phyloP scores from a whole-genome alignment of 92 coral and sea anemone genomes.

The Palythoa grandis region DNA sequence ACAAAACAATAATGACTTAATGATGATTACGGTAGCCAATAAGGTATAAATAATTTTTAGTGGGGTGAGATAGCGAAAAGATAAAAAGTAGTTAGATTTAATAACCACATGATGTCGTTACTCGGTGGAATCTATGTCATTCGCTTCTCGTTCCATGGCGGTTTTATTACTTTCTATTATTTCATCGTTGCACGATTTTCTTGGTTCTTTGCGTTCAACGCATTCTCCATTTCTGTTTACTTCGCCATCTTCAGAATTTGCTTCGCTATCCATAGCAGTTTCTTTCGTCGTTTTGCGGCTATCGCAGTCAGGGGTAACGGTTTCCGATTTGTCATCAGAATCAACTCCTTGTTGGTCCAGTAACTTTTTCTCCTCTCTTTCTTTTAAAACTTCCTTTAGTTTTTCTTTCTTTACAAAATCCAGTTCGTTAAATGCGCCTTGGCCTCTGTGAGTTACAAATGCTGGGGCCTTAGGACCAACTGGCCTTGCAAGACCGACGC shows the following conservation, averaged over 20 bases:
- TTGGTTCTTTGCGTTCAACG: slow-evolving; percentile 2
- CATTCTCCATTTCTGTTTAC: neutral
- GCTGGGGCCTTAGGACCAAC: slow-evolving; percentile 80
- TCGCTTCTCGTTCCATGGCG: neutral
- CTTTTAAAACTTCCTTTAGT: slow-evolving; percentile 21
- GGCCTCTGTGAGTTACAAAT: slow-evolving; percentile 84
- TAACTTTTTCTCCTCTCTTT: slow-evolving; percentile 16
- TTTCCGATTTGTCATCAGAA: slow-evolving; percentile 11
- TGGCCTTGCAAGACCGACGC: slow-evolving; percentile 88
- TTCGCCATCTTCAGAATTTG: neutral
- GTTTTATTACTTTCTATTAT: neutral
- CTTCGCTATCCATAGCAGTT: slow-evolving; percentile 2
- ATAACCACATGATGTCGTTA: neutral
- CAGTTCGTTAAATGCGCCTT: slow-evolving; percentile 79
- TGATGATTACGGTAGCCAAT: too few relatives aligned
- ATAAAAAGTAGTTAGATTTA: neutral
- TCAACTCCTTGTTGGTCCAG: neutral
- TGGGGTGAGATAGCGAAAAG: too few relatives aligned
- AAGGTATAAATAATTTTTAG: too few relatives aligned
- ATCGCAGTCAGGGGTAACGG: slow-evolving; percentile 13
- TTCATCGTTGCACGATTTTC: slow-evolving; percentile 18
- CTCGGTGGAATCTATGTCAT: neutral
- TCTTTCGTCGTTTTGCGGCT: neutral
- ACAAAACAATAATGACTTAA: too few relatives aligned
- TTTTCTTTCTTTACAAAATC: slow-evolving; percentile 60